Conservation (phyloP, 2,113 vertebrate species). For the Corynorhinus townsendii region DNA sequence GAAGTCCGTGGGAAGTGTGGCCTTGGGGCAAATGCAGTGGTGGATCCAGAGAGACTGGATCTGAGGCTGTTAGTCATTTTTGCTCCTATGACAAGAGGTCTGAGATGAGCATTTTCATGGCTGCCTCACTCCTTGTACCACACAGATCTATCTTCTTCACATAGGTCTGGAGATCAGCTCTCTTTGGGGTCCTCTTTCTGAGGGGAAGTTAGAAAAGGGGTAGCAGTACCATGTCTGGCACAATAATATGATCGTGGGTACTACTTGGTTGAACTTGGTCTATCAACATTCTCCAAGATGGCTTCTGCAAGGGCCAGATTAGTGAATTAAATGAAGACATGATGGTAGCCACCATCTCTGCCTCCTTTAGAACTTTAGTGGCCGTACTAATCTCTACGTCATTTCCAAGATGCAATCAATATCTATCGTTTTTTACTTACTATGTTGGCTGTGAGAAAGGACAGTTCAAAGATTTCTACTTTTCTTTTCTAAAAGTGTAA, state of each 20-base stretch:
- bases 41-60: not conserved
- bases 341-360: not conserved
- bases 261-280: not conserved
- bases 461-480: not conserved
- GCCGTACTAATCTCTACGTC: not conserved
- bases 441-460: not conserved
- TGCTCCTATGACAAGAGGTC: not conserved
- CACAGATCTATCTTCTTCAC: not conserved
- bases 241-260: not conserved
- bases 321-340: not conserved
- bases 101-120: not conserved
- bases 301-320: not conserved
- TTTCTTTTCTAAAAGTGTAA: constrained; percentile 33
- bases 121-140: not conserved
- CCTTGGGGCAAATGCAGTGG: not conserved
- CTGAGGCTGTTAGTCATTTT: not conserved
- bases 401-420: not conserved
- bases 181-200: not conserved
- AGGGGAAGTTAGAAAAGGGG: not conserved
- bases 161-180: not conserved
- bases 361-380: not conserved
- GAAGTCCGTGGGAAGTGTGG: not conserved
- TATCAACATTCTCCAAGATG: not conserved
- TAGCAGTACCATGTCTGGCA: not conserved
- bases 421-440: not conserved